These are phyloP conservation scores for Ophion obscuratus DNA, from an alignment of 2,888 invertebrate genomes.

Conservation along the genomic window DNA sequence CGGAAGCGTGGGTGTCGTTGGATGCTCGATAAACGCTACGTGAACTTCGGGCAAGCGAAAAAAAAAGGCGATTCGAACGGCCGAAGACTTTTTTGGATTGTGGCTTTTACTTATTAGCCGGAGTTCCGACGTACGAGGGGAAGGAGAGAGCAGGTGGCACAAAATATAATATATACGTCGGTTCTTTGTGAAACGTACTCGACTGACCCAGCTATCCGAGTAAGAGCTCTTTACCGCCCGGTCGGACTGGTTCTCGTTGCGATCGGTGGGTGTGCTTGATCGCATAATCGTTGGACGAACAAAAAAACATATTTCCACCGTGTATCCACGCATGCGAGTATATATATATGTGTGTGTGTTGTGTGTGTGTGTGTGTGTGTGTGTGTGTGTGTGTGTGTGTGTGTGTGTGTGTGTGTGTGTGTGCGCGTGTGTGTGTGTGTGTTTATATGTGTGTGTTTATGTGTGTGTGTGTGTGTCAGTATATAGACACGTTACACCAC, in stretches of 20 bases:
- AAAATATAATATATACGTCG: slow-evolving; percentile 16
- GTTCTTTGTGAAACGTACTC: slow-evolving; percentile 59
- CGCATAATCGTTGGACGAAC: slow-evolving; percentile 53
- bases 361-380: no score
- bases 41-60: not conserved
- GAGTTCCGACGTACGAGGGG: slow-evolving; percentile 1
- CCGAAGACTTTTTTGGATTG: not conserved
- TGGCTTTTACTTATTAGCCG: not conserved
- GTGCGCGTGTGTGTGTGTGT: no score
- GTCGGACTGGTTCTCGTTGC: slow-evolving; percentile 62
- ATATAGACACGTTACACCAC: not conserved
- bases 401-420: no score
- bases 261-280: slow-evolving; percentile 63
- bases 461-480: not conserved
- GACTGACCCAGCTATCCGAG: slow-evolving; percentile 64
- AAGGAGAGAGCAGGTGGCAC: slow-evolving; percentile 61
- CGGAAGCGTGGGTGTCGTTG: slow-evolving; percentile 41
- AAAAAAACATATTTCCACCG: slow-evolving; percentile 28
- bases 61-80: not conserved
- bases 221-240: slow-evolving; percentile 60
- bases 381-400: no score
- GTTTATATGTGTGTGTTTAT: not conserved
- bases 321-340: not conserved
- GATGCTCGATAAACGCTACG: slow-evolving; percentile 5
- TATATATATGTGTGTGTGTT: no score